Percentiles rank a stretch among this genome's conserved stretches.
These are phyloP conservation scores for Teleogryllus occipitalis DNA, from an alignment of 1,140 invertebrate species.

Conservation along the genomic window DNA sequence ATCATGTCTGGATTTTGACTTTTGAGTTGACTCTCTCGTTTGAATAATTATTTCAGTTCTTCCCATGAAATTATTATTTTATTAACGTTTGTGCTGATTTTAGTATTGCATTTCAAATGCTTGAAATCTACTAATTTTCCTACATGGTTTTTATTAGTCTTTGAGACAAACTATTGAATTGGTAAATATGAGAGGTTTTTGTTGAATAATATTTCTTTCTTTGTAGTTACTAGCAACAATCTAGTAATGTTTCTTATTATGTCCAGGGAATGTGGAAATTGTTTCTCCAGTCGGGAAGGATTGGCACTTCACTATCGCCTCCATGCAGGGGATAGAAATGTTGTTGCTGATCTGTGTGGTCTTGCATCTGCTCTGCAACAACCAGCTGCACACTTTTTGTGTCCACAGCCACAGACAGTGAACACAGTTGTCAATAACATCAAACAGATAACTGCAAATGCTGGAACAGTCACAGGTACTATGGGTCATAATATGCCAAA, in stretches of 20 bases:
- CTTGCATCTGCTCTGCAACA: slow-evolving; percentile 61
- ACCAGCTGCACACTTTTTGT: slow-evolving; percentile 48
- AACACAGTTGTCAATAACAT: slow-evolving; percentile 35
- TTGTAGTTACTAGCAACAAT: not conserved
- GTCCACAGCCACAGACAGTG: slow-evolving; percentile 8
- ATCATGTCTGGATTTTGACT: too few relatives aligned
- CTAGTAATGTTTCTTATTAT: slow-evolving; percentile 16
- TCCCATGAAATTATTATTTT: too few relatives aligned
- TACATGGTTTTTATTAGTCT: not conserved
- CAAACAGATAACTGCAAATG: slow-evolving; percentile 36
- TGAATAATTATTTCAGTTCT: too few relatives aligned
- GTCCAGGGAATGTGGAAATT: slow-evolving; percentile 52
- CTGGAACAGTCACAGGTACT: slow-evolving; percentile 32
- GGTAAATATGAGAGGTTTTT: not conserved
- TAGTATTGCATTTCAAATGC: too few relatives aligned
- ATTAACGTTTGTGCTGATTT: too few relatives aligned
- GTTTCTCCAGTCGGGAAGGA: slow-evolving; percentile 61
- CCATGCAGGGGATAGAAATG: slow-evolving; percentile 73
- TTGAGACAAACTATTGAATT: not conserved
- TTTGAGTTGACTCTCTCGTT: too few relatives aligned
- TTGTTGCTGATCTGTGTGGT: slow-evolving; percentile 76
- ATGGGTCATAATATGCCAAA: slow-evolving; percentile 32
- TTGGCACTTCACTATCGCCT: slow-evolving; percentile 68
- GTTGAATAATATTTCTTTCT: not conserved
- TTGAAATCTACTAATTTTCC: not conserved